These are phyloP conservation scores for Oriolus oriolus DNA, from an alignment of 2,113 vertebrate genomes.

Conservation along the genomic window DNA sequence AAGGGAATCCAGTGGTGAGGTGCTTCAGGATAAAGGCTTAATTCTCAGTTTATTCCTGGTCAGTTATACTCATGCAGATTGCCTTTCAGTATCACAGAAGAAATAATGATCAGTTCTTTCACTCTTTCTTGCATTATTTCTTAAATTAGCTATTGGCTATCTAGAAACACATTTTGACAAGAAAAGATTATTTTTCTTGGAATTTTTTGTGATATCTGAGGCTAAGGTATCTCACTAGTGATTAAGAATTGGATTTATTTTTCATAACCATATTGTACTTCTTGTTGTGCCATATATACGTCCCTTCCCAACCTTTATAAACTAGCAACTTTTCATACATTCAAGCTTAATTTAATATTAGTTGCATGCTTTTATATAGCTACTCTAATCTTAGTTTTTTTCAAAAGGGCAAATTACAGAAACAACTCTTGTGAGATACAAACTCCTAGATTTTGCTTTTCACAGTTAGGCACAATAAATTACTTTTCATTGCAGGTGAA, in stretches of 20 bases:
- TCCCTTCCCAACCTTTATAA: neutral
- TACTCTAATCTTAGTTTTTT: neutral
- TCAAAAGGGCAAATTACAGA: neutral
- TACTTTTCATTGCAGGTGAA: neutral
- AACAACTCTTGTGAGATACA: neutral
- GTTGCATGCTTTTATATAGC: neutral
- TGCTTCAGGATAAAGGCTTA: neutral
- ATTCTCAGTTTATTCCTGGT: neutral
- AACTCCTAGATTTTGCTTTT: conserved; percentile 36
- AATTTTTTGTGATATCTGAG: neutral
- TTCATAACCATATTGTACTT: neutral
- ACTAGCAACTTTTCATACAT: neutral
- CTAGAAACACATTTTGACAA: neutral
- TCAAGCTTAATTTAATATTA: neutral
- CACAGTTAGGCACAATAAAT: conserved; percentile 2
- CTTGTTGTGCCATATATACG: neutral
- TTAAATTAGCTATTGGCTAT: neutral
- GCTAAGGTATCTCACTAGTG: neutral
- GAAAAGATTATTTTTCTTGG: neutral
- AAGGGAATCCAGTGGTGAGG: neutral
- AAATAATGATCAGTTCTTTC: neutral
- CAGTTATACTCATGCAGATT: neutral
- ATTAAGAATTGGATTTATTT: neutral
- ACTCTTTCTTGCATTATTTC: neutral
- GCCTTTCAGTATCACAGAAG: neutral